Percentiles rank a stretch among this genome's conserved stretches.
Evolutionary conservation across 2,888 invertebrate genomes (phyloP).

Genomic region (Julus scanicus): DNA sequence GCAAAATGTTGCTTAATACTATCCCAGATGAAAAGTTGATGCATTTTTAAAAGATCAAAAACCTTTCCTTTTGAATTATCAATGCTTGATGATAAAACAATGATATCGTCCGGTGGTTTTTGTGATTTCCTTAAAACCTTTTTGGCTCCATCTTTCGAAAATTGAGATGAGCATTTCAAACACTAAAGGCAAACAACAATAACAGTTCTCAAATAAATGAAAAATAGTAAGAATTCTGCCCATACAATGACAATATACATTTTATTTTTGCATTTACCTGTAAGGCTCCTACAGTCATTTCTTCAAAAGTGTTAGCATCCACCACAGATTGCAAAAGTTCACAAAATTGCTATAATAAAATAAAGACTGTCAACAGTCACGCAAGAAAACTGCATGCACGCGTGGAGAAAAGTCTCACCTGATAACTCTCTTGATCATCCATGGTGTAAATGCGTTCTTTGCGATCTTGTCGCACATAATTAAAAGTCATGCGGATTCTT

Average conservation of each 20-base stretch:
- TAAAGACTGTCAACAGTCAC: not conserved
- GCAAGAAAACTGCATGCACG: not conserved
- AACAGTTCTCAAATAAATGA: not conserved
- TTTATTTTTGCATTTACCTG: slow-evolving; percentile 37
- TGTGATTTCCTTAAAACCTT: slow-evolving; percentile 46
- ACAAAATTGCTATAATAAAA: slow-evolving; percentile 53
- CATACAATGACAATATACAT: not conserved
- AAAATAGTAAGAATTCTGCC: not conserved
- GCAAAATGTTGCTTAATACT: not conserved
- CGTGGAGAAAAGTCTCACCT: slow-evolving; percentile 51
- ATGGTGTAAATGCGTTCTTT: slow-evolving; percentile 56
- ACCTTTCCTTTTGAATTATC: slow-evolving; percentile 46
- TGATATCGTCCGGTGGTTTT: slow-evolving; percentile 34
- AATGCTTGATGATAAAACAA: slow-evolving; percentile 49
- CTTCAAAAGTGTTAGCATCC: slow-evolving; percentile 53
- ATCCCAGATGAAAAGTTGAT: not conserved
- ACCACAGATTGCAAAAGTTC: slow-evolving; percentile 44
- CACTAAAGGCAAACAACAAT: slow-evolving; percentile 51
- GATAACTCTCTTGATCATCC: slow-evolving; percentile 53
- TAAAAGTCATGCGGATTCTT: slow-evolving; percentile 54
- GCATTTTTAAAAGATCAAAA: slow-evolving; percentile 26
- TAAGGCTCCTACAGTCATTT: slow-evolving; percentile 55
- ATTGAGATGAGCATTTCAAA: slow-evolving; percentile 55
- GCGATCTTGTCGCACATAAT: slow-evolving; percentile 55
- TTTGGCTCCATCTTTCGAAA: slow-evolving; percentile 56